Evolutionary conservation across 2,113 vertebrate species (phyloP).

Genomic region (Myiopsitta monachus): DNA sequence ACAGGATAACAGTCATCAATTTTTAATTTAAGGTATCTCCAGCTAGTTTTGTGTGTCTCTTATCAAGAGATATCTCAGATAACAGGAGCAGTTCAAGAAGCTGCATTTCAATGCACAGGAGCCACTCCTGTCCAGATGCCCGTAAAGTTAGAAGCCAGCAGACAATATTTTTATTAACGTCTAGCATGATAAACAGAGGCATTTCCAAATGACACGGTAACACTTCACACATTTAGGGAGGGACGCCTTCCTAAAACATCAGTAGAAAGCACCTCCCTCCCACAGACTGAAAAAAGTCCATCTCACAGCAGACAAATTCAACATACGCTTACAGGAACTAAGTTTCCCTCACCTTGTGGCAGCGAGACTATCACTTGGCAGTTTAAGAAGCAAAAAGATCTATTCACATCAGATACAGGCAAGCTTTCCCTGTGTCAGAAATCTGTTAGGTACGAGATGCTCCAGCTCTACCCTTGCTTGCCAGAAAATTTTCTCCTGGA

Average conservation of each 20-base stretch:
- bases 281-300: background rate
- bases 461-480: background rate
- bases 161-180: background rate
- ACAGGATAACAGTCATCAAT: background rate
- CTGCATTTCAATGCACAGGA: background rate
- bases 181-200: background rate
- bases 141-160: background rate
- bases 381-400: background rate
- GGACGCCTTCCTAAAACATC: conserved; percentile 16
- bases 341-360: background rate
- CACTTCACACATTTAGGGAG: background rate
- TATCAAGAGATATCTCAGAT: background rate
- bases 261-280: background rate
- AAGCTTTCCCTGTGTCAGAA: background rate
- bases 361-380: background rate
- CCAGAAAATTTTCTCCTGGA: background rate
- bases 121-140: background rate
- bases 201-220: conserved; percentile 14
- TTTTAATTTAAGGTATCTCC: background rate
- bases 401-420: background rate
- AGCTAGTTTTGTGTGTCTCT: background rate
- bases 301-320: background rate
- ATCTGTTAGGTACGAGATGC: background rate
- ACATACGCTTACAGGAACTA: background rate
- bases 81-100: background rate